Conservation (phyloP, 1,140 invertebrate species). For the Eriocheir sinensis region DNA sequence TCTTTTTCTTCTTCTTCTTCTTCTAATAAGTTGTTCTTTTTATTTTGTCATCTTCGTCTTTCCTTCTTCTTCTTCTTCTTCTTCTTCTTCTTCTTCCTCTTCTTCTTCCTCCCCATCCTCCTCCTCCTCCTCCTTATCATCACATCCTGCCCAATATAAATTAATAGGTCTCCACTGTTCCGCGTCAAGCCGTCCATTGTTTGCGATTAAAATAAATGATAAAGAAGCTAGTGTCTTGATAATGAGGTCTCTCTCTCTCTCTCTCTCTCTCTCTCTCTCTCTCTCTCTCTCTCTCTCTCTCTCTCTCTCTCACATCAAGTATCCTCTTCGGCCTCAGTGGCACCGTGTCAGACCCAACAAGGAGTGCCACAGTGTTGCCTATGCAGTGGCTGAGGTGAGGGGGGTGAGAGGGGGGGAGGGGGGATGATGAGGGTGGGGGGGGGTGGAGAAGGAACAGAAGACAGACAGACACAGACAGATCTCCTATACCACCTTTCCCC, state of each 20-base stretch:
- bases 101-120: background rate
- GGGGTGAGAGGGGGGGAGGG: background rate
- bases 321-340: background rate
- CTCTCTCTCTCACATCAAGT: background rate
- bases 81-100: background rate
- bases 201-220: background rate
- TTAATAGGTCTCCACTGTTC: background rate
- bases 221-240: background rate
- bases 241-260: background rate
- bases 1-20: too few species aligned
- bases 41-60: background rate
- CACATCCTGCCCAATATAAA: background rate
- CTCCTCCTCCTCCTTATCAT: background rate
- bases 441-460: background rate
- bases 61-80: background rate
- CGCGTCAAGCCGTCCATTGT: background rate
- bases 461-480: background rate
- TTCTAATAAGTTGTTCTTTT: background rate
- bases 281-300: conserved; percentile 11
- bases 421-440: background rate
- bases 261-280: background rate
- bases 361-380: background rate
- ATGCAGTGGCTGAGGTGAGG: background rate
- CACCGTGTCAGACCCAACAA: background rate
- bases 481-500: too few species aligned